Percentiles rank a stretch among this genome's conserved stretches.
phyloP scores from a whole-genome alignment of 2,797 vertebrate genomes.

The Sebastes iracundus region DNA sequence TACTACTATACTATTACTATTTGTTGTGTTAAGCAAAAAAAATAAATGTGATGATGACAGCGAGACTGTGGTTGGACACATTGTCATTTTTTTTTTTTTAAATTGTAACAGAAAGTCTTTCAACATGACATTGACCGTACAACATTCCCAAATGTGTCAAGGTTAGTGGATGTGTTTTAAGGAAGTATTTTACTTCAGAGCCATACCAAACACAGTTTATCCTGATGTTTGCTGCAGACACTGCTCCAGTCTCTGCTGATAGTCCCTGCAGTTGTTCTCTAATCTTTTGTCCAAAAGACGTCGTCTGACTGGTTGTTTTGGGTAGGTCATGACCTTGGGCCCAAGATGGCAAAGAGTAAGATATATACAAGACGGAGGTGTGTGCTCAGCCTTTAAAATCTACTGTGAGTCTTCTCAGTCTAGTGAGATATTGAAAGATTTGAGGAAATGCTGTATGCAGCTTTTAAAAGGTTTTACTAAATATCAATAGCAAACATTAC shows the following conservation, averaged over 20 bases:
- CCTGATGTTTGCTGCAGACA: slow-evolving; percentile 14
- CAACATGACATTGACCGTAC: not conserved
- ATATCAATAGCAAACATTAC: not conserved
- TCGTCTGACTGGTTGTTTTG: slow-evolving; percentile 49
- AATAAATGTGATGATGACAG: not conserved
- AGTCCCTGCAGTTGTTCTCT: not conserved
- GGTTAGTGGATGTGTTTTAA: slow-evolving; percentile 16
- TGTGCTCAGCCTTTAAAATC: not conserved
- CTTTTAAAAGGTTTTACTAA: not conserved
- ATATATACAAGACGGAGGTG: not conserved
- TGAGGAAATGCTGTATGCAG: not conserved
- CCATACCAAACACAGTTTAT: slow-evolving; percentile 33
- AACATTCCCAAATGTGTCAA: slow-evolving; percentile 12
- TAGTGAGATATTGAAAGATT: not conserved
- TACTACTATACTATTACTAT: not conserved
- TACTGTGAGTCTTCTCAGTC: not conserved
- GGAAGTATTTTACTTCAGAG: not conserved
- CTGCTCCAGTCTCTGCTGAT: slow-evolving; percentile 23
- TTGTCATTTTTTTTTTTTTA: no score
- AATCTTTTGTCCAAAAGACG: slow-evolving; percentile 13
- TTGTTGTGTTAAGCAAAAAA: no score
- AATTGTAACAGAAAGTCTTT: not conserved
- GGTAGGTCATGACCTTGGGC: slow-evolving; percentile 34
- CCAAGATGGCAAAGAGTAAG: not conserved
- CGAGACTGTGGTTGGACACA: no score